A percentile compares a stretch with the other conserved stretches of the same genome.
phyloP scores from a whole-genome alignment of 2,888 invertebrate species.

The Dinocampus coccinellae region DNA sequence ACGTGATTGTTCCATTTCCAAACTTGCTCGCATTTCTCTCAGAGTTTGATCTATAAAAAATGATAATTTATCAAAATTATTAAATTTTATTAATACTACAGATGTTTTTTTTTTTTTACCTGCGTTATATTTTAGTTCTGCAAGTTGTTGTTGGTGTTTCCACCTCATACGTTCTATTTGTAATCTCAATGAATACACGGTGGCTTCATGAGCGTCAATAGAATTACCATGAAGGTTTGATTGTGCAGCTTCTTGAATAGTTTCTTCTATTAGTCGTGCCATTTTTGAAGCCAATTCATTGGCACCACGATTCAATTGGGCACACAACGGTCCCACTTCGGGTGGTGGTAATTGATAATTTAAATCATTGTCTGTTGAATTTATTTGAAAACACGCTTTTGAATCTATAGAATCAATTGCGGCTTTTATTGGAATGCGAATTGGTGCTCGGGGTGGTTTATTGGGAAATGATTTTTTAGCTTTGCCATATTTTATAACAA shows the following conservation, averaged over 20 bases:
- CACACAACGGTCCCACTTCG: conserved; percentile 63
- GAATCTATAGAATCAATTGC: conserved; percentile 45
- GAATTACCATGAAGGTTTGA: conserved; percentile 40
- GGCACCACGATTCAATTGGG: conserved; percentile 57
- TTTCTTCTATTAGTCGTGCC: conserved; percentile 63
- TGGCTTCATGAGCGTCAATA: conserved; percentile 71
- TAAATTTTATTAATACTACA: background rate
- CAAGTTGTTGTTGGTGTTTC: conserved; percentile 80
- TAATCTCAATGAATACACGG: conserved; percentile 74
- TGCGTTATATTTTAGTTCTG: conserved; percentile 80
- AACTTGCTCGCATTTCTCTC: conserved; percentile 78
- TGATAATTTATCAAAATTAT: background rate
- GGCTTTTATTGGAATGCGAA: conserved; percentile 37
- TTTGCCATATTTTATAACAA: conserved; percentile 54
- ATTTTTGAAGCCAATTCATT: conserved; percentile 60
- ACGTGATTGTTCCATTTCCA: conserved; percentile 80
- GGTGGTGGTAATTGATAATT: conserved; percentile 59
- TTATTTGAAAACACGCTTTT: conserved; percentile 48
- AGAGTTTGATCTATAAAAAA: conserved; percentile 73
- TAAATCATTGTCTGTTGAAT: conserved; percentile 36
- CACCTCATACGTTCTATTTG: conserved; percentile 81
- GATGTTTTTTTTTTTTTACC: conserved; percentile 67
- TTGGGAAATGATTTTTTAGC: conserved; percentile 68
- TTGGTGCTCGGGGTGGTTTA: conserved; percentile 51
- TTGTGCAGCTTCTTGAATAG: conserved; percentile 54